A percentile compares a stretch with the other conserved stretches of the same genome.
phyloP scores from a whole-genome alignment of 2,797 vertebrate genomes.

The Acrossocheilus wenchowensis region DNA sequence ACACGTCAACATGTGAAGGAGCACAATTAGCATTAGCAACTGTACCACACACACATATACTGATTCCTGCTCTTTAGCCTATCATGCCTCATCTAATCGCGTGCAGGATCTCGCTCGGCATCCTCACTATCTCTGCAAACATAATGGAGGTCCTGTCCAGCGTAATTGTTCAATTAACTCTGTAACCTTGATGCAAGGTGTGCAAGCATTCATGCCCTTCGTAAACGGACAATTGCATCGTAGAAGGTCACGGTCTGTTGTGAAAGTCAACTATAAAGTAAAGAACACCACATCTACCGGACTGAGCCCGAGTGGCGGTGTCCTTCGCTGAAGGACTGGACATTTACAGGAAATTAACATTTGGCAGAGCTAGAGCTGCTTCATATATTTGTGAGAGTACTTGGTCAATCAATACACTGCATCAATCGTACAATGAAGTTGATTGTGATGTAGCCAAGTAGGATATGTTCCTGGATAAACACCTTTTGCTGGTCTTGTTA shows the following conservation, averaged over 20 bases:
- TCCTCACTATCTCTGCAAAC: slow-evolving; percentile 72
- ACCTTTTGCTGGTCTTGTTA: neutral
- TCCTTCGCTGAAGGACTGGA: neutral
- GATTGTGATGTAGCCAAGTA: neutral
- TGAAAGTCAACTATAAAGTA: slow-evolving; percentile 70
- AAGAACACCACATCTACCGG: slow-evolving; percentile 63
- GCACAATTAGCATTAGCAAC: slow-evolving; percentile 23
- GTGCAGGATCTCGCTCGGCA: slow-evolving; percentile 72
- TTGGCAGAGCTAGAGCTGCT: neutral
- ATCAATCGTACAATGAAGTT: neutral
- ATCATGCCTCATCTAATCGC: slow-evolving; percentile 81
- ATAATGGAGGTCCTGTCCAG: slow-evolving; percentile 78
- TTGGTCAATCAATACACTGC: neutral
- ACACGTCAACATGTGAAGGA: neutral
- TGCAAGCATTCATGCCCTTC: slow-evolving; percentile 74
- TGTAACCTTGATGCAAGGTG: slow-evolving; percentile 81
- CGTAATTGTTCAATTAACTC: slow-evolving; percentile 84
- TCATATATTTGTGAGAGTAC: neutral
- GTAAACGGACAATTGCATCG: slow-evolving; percentile 72
- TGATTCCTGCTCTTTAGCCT: slow-evolving; percentile 73
- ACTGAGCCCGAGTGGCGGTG: neutral
- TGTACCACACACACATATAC: slow-evolving; percentile 24
- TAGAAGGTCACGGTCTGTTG: slow-evolving; percentile 65
- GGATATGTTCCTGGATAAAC: neutral
- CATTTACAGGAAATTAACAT: slow-evolving; percentile 19